Percentiles rank a stretch among this genome's conserved stretches.
Conservation (phyloP, 2,113 vertebrate genomes). For the Hucho hucho region DNA sequence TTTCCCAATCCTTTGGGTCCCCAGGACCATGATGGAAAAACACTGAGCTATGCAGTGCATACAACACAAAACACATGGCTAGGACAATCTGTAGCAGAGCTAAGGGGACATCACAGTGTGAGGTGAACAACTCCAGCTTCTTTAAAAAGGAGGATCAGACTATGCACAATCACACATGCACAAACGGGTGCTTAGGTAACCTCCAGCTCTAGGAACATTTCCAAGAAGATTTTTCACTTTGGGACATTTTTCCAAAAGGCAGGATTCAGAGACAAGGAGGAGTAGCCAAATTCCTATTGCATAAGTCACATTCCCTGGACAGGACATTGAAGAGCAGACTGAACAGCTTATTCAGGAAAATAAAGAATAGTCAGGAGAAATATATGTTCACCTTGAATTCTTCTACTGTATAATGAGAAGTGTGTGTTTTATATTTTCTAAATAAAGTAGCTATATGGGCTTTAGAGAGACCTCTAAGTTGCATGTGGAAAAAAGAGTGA, state of each 20-base stretch:
- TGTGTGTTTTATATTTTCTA: background rate
- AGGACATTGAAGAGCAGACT: conserved; percentile 16
- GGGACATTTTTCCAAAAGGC: conserved; percentile 24
- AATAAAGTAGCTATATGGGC: no score
- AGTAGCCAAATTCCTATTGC: conserved; percentile 23
- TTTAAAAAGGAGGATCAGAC: no score
- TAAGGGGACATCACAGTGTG: no score
- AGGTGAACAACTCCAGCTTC: no score
- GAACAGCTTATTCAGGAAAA: conserved; percentile 32
- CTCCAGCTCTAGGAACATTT: conserved; percentile 40
- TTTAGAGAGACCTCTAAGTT: no score
- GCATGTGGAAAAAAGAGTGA: no score
- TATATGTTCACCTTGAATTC: background rate
- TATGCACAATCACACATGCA: no score
- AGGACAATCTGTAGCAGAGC: no score
- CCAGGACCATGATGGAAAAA: no score
- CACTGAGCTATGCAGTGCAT: no score
- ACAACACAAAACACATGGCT: no score
- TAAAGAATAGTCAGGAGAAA: conserved; percentile 16
- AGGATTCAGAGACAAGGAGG: conserved; percentile 11
- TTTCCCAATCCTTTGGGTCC: no score
- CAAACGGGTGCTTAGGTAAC: background rate
- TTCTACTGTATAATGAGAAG: background rate
- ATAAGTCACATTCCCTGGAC: conserved; percentile 44
- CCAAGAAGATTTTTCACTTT: background rate